Percentiles rank a stretch among this genome's conserved stretches.
These are phyloP conservation scores for Empidonax traillii DNA, from an alignment of 2,113 vertebrate genomes.

Conservation along the genomic window DNA sequence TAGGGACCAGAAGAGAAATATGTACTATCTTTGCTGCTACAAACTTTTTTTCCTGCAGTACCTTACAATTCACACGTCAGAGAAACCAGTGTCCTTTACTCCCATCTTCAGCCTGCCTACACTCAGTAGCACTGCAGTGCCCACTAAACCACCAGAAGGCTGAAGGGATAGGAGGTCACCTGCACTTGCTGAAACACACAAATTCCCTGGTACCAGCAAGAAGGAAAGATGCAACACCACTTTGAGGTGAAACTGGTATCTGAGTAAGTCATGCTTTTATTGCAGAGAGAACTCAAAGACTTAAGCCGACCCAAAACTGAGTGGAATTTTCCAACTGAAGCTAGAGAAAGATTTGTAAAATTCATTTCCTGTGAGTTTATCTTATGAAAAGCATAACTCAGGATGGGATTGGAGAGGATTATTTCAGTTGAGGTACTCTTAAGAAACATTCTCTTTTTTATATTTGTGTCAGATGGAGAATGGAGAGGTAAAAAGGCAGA, in stretches of 20 bases:
- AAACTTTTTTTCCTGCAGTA: background rate
- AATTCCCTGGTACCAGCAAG: background rate
- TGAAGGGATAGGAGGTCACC: background rate
- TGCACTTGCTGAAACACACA: background rate
- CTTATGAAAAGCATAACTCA: background rate
- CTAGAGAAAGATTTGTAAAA: background rate
- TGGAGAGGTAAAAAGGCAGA: background rate
- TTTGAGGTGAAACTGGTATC: background rate
- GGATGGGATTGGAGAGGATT: background rate
- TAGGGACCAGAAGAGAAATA: background rate
- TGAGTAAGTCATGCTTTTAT: background rate
- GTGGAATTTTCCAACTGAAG: background rate
- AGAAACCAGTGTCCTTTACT: background rate
- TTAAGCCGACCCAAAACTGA: background rate
- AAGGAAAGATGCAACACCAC: background rate
- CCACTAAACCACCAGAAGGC: background rate
- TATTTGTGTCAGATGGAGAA: slow-evolving; percentile 1
- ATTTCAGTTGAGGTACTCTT: background rate
- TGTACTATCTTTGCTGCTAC: background rate
- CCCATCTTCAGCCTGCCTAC: background rate
- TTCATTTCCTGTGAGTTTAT: background rate
- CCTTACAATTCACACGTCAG: background rate
- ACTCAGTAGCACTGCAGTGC: background rate
- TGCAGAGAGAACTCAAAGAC: background rate
- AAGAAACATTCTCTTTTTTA: background rate